These are phyloP conservation scores for Glaucopsyche alexis DNA, from an alignment of 2,888 invertebrate species.

Conservation along the genomic window DNA sequence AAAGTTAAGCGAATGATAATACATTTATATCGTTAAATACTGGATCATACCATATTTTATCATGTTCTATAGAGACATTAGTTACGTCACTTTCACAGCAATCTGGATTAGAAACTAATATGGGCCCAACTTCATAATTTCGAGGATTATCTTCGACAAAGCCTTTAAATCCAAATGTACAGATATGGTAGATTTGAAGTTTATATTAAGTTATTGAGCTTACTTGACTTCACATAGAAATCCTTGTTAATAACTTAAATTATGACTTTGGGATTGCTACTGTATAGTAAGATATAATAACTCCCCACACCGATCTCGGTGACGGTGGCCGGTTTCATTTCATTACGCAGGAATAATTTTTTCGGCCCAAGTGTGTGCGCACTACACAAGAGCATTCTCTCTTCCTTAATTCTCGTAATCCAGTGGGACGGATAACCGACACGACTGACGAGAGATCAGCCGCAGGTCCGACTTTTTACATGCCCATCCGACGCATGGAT, in stretches of 20 bases:
- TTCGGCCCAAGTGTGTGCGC: no score
- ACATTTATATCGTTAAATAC: conserved; percentile 7
- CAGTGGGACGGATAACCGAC: no score
- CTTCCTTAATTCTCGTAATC: no score
- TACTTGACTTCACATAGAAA: conserved; percentile 35
- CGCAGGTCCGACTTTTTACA: no score
- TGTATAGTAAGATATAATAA: no score
- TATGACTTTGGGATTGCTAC: not conserved
- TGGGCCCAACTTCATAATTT: conserved; percentile 42
- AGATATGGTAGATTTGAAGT: conserved; percentile 40
- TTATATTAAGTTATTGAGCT: conserved; percentile 41
- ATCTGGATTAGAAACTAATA: conserved; percentile 35
- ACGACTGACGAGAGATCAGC: no score
- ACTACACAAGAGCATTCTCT: no score
- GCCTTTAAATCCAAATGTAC: conserved; percentile 38
- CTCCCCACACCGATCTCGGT: no score
- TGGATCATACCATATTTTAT: conserved; percentile 20
- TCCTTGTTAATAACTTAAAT: not conserved
- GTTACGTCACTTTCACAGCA: conserved; percentile 10
- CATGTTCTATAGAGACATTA: conserved; percentile 23
- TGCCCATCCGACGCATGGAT: no score
- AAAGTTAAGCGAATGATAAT: not conserved
- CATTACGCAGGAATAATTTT: no score
- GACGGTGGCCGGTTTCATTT: no score
- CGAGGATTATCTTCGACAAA: conserved; percentile 43